Conservation (phyloP, 2,888 invertebrate species). For the Lasioglossum villosulum region DNA sequence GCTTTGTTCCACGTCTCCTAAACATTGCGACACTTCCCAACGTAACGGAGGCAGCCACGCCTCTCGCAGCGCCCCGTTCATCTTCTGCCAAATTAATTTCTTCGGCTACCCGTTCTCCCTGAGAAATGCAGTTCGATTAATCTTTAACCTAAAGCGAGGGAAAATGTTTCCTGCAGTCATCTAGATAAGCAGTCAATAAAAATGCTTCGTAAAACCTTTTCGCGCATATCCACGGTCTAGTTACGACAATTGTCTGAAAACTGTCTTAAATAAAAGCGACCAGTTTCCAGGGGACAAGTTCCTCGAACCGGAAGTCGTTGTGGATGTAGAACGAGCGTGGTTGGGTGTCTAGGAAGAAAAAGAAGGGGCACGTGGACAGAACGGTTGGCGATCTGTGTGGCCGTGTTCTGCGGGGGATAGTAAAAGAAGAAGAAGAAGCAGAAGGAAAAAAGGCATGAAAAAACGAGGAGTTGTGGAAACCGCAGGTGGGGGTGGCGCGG, state of each 20-base stretch:
- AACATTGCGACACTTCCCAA: conserved; percentile 59
- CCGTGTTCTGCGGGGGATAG: conserved; percentile 24
- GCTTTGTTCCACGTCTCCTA: conserved; percentile 59
- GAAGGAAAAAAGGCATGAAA: background rate
- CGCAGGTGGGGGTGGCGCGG: conserved; percentile 26
- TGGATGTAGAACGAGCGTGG: conserved; percentile 11
- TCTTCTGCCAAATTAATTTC: conserved; percentile 45
- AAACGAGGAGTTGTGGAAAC: background rate
- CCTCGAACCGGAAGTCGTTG: conserved; percentile 36
- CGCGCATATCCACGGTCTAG: background rate
- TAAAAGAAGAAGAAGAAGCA: conserved; percentile 25
- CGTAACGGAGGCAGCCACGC: conserved; percentile 51
- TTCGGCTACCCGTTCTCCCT: background rate
- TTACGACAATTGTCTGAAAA: background rate
- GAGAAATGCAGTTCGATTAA: background rate
- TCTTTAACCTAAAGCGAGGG: background rate
- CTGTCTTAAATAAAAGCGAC: background rate
- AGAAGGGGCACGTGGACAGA: conserved; percentile 42
- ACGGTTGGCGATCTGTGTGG: background rate
- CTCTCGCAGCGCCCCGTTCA: conserved; percentile 26
- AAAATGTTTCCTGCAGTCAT: background rate
- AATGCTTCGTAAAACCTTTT: no score
- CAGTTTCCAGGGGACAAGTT: background rate
- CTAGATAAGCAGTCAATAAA: no score
- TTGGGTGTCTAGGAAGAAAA: conserved; percentile 26